Percentiles rank a stretch among this genome's conserved stretches.
Conservation (phyloP, 2,888 invertebrate species). For the Minunthozetes semirufus region DNA sequence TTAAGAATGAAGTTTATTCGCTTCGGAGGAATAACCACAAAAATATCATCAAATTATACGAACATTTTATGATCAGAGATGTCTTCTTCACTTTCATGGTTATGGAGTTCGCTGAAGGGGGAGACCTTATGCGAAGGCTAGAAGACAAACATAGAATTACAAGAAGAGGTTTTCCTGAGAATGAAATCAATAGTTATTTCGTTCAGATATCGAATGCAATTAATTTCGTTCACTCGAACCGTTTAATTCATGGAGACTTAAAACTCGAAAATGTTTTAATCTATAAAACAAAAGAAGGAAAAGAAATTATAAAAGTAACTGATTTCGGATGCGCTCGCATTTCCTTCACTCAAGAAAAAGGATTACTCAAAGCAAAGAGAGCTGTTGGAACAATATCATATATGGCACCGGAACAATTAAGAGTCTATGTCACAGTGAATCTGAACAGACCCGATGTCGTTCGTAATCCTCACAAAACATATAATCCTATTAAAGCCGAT, state of each 20-base stretch:
- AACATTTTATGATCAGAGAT: not conserved
- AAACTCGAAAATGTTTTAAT: constrained; percentile 3
- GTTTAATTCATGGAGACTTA: not conserved
- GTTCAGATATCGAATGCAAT: not conserved
- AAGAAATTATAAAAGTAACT: not conserved
- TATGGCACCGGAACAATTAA: not conserved
- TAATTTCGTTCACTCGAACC: not conserved
- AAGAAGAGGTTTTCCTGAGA: not conserved
- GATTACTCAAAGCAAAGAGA: not conserved
- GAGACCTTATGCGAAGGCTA: not conserved
- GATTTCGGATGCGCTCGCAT: not conserved
- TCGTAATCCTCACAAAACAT: not conserved
- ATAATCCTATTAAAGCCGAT: not conserved
- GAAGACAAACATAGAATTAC: not conserved
- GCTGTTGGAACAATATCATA: not conserved
- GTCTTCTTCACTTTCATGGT: not conserved
- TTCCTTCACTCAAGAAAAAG: no score
- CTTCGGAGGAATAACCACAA: not conserved
- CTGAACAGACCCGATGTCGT: not conserved
- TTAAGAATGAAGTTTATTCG: not conserved
- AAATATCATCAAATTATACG: not conserved
- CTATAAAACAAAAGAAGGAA: not conserved
- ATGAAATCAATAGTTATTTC: not conserved
- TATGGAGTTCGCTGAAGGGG: not conserved
- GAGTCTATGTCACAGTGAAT: not conserved